Base-by-base conservation (phyloP, 64 coral and sea anemone species). In the Stylophora pistillata region DNA sequence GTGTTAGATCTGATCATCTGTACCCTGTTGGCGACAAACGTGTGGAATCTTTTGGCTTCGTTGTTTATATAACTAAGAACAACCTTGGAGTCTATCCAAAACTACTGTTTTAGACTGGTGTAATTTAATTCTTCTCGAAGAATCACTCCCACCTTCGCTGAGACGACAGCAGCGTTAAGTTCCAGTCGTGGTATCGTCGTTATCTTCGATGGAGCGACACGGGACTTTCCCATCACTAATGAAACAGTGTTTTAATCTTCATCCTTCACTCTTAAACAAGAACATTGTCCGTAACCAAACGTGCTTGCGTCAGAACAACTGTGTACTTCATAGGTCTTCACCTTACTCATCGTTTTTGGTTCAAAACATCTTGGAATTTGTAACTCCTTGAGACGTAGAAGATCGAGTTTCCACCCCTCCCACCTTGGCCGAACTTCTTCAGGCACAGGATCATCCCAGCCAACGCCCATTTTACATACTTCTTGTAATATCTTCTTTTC, bases 1-100 rank as follows among this genome's bases (percentile, higher is more conserved):
- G 87, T 70, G 32, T 65, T 75, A 21, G 62, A 63, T 28, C 27
- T 75, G 34, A 78, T 78, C 13, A 55, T 52, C n/a, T 89, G 87
- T 21, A 78, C 55, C 78, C 74, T 77, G 32, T 89, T 89, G 20
- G 87, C 74, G 20, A 78, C 74, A 78, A 78, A n/a, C n/a, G n/a
- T n/a, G n/a, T n/a, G n/a, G n/a, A n/a, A n/a, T n/a, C n/a, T n/a
- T n/a, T n/a, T n/a, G 33, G 73, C 31, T 0, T 75, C 32, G 27
- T 75, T 75, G 31, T 75, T 75, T 13, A 75, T 75, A 37, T 75
- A 75, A 20, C 73, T 21, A 75, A 75, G 73, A 23, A 75, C 33
- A 47, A 75, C 73, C 73, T 75, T 75, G 31, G 37, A 75, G 15
- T 75, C 33, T 4, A 37, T 47, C 73, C 33, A 75, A 15, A 75